Evolutionary conservation across 2,113 vertebrate genomes (phyloP), one percentile per base, ranked within the genome.

Genomic region (Polyodon spathula): DNA sequence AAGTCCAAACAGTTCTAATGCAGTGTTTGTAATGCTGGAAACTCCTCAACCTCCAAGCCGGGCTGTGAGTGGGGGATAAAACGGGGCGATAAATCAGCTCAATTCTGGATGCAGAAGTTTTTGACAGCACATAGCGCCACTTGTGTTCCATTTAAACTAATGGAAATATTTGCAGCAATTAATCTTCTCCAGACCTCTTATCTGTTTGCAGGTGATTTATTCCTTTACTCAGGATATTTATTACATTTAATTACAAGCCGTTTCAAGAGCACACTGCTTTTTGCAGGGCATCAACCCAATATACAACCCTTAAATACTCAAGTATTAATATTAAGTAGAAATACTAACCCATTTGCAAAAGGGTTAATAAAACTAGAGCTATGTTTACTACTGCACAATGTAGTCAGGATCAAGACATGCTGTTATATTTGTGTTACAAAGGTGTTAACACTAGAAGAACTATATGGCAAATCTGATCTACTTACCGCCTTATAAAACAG

Each of bases 221-320:
- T 67, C 9, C 27, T 44, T 62, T 65, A 59, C 66, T 62, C 40
- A 55, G 60, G 58, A 68, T 63, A 63, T 71, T 75, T 69, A 75
- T 65, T 65, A 69, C 71, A 68, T 50, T 53, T 68, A 73, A 73
- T 71, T 69, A 67, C 48, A 62, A 66, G 41, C 50, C 17, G 53
- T 66, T 63, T 62, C 44, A 65, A 50, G 38, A 52, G 54, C 14
- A 56, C 56, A 62, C 41, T 56, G 54, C 55, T 66, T 69, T 68
- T 71, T 55, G 50, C 65, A 40, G 6, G 58, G 48, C 39, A 53
- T 56, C 16, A 41, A 16, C 40, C 54, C 42, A 11, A 53, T 56
- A 64, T 65, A 60, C 14, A 14, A 46, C 14, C 37, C 46, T 55
- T 27, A 27, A 27, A 27, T 27, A 3, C 27, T 27, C 27, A 27